Conservation (phyloP, 2,888 invertebrate genomes). For the Halictus ligatus region DNA sequence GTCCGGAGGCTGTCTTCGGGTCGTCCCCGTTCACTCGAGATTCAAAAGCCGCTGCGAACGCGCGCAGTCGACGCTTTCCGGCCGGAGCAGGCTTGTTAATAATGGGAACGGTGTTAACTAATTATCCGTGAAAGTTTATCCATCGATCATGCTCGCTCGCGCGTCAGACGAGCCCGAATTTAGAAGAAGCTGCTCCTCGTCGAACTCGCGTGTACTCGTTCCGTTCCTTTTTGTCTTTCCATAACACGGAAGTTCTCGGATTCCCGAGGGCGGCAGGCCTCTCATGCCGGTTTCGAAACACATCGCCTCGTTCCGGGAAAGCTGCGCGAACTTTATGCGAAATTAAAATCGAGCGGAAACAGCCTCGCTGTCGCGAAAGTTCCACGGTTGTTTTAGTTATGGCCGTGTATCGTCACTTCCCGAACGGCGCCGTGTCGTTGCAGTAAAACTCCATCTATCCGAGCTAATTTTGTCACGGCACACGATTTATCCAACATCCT, state of each 20-base stretch:
- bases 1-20: not conserved
- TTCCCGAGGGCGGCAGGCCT: not conserved
- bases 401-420: constrained; percentile 12
- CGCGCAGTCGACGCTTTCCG: not conserved
- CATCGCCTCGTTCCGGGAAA: not conserved
- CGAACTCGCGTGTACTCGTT: not conserved
- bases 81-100: constrained; percentile 24
- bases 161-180: constrained; percentile 45
- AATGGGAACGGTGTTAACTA: constrained; percentile 46
- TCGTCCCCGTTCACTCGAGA: not conserved
- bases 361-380: constrained; percentile 14
- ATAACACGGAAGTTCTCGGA: not conserved
- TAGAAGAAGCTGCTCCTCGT: constrained; percentile 38
- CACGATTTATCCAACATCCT: not conserved
- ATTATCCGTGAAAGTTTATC: constrained; percentile 66
- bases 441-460: constrained; percentile 7
- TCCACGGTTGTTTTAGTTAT: constrained; percentile 10
- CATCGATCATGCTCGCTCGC: constrained; percentile 58
- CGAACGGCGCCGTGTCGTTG: not conserved
- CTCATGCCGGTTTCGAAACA: not conserved
- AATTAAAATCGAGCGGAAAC: constrained; percentile 39
- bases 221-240: not conserved
- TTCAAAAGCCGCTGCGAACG: not conserved
- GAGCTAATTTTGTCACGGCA: constrained; percentile 2
- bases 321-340: constrained; percentile 17